Conservation (phyloP, 2,113 vertebrate genomes). For the Peromyscus polionotus region DNA sequence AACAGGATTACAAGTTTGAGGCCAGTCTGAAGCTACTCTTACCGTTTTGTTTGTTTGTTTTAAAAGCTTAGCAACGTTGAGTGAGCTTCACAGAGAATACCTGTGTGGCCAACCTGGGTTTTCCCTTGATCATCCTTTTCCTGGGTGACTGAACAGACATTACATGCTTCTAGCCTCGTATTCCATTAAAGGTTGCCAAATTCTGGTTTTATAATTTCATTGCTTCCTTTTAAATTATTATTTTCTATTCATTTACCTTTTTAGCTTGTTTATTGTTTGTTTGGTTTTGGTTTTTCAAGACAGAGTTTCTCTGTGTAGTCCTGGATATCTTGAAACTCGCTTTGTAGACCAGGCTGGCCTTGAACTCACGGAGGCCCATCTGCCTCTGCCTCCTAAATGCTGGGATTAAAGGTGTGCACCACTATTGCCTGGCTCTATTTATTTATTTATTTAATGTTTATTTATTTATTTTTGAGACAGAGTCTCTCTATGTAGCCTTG, state of each 20-base stretch:
- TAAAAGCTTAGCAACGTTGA: background rate
- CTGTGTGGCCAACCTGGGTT: background rate
- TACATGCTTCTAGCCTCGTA: background rate
- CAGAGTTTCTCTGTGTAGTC: background rate
- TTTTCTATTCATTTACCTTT: background rate
- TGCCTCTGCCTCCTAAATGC: background rate
- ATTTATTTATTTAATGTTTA: background rate
- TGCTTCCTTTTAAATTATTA: constrained; percentile 23
- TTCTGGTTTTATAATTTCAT: background rate
- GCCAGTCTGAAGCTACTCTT: background rate
- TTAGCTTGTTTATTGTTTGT: background rate
- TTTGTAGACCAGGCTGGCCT: background rate
- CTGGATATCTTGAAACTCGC: background rate
- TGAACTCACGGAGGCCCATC: background rate
- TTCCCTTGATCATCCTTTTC: background rate
- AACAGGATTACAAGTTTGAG: background rate
- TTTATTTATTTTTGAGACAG: background rate
- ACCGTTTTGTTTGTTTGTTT: background rate
- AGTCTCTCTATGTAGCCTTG: background rate
- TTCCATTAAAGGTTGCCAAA: background rate
- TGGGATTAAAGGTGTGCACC: background rate
- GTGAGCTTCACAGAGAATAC: background rate
- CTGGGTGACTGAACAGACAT: background rate
- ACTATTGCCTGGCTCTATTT: background rate
- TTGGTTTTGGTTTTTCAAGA: background rate